These are phyloP conservation scores for Tenrec ecaudatus DNA, from an alignment of 2,113 vertebrate species.

Conservation along the genomic window DNA sequence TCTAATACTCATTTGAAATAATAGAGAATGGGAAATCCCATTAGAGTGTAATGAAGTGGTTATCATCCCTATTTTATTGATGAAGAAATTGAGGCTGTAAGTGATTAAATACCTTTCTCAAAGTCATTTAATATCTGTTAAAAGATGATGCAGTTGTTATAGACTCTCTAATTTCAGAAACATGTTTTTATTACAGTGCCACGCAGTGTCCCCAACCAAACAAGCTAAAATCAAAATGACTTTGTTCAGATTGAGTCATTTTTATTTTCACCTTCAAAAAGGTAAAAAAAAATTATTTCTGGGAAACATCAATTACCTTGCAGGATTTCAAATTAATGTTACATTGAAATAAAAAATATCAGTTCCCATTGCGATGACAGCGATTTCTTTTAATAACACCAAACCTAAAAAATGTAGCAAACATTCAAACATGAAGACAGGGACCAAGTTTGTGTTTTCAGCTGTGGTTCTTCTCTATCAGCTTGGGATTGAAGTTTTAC, in stretches of 20 bases:
- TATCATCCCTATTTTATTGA: neutral
- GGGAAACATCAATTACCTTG: neutral
- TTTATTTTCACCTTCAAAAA: neutral
- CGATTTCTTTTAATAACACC: neutral
- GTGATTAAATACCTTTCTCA: neutral
- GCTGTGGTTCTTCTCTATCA: neutral
- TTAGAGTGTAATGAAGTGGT: neutral
- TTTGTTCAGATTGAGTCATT: neutral
- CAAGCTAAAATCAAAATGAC: neutral
- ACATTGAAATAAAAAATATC: neutral
- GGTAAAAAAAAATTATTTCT: slow-evolving; percentile 14
- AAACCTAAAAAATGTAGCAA: neutral
- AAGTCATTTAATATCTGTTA: neutral
- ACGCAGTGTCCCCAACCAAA: neutral
- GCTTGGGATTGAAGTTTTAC: neutral
- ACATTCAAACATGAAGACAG: neutral
- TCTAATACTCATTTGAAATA: neutral
- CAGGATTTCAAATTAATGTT: neutral
- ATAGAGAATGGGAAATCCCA: neutral
- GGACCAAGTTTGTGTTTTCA: neutral
- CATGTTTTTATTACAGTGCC: neutral
- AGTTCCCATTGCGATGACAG: neutral
- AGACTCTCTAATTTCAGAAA: neutral
- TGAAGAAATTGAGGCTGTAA: neutral
- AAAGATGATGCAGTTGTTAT: neutral